phyloP scores from a whole-genome alignment of 2,797 vertebrate species.

The Fistularia tabacaria region DNA sequence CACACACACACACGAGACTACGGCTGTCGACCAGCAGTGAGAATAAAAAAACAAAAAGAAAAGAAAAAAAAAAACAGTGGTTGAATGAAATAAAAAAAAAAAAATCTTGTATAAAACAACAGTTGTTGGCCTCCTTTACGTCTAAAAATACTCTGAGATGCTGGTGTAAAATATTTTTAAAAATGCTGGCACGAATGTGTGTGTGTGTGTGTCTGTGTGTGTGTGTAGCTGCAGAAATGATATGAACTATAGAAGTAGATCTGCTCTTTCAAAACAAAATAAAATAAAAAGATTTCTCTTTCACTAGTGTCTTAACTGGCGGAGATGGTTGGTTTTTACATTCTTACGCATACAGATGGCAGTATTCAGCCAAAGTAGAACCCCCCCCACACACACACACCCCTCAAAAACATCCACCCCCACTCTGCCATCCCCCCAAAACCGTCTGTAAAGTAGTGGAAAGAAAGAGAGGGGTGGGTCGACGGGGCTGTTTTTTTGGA shows the following conservation, averaged over 20 bases:
- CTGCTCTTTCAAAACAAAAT: too few species aligned
- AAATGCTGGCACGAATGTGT: constrained; percentile 55
- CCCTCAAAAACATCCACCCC: too few species aligned
- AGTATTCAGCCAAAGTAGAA: constrained; percentile 26
- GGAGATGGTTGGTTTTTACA: constrained; percentile 34
- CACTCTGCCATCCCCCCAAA: background rate
- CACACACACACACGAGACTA: background rate
- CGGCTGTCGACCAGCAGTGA: constrained; percentile 34
- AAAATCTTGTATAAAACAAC: constrained; percentile 15
- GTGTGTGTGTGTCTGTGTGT: background rate
- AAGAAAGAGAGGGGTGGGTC: too few species aligned
- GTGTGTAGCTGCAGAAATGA: constrained; percentile 4
- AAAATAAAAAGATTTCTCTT: constrained; percentile 47
- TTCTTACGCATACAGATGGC: constrained; percentile 51
- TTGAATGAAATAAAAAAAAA: constrained; percentile 38
- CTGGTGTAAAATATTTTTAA: constrained; percentile 64
- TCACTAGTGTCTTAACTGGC: constrained; percentile 3
- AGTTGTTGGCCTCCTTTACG: constrained; percentile 32
- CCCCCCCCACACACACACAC: too few species aligned
- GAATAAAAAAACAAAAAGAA: constrained; percentile 30
- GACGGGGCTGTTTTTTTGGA: constrained; percentile 20
- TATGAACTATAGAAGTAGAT: constrained; percentile 30
- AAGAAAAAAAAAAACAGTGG: background rate
- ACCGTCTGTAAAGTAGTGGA: too few species aligned
- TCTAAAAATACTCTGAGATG: constrained; percentile 17